These are phyloP conservation scores for Drosophila atripex DNA, from an alignment of 2,888 invertebrate species.

Conservation along the genomic window DNA sequence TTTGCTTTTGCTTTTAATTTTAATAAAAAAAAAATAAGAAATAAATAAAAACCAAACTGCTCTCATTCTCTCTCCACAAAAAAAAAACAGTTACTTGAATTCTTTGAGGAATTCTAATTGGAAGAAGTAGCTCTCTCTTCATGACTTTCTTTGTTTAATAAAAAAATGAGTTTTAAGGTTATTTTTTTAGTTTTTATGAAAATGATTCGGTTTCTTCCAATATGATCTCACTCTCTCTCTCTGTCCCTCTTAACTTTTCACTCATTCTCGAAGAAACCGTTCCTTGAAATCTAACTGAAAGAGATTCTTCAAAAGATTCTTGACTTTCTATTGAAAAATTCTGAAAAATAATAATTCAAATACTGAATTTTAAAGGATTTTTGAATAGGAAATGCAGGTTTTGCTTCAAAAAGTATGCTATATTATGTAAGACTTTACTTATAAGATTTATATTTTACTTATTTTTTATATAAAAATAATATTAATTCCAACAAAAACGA, in stretches of 20 bases:
- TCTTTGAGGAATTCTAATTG: not conserved
- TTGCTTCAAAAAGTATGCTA: not conserved
- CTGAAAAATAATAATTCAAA: too few species aligned
- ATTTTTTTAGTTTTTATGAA: not conserved
- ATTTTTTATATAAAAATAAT: too few species aligned
- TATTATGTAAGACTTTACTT: not conserved
- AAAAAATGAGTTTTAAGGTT: not conserved
- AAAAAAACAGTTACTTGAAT: not conserved
- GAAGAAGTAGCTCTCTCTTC: not conserved
- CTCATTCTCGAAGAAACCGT: not conserved
- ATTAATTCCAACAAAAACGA: too few species aligned
- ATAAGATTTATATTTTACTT: too few species aligned
- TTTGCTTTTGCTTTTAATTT: slow-evolving; percentile 15
- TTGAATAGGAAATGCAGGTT: too few species aligned
- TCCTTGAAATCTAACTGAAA: not conserved
- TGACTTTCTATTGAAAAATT: not conserved
- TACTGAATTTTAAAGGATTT: not conserved
- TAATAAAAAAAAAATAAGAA: slow-evolving; percentile 14
- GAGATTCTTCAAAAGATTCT: not conserved
- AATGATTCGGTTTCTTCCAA: too few species aligned
- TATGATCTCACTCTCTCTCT: too few species aligned
- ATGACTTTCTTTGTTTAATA: not conserved
- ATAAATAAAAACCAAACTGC: slow-evolving; percentile 25
- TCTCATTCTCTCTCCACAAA: slow-evolving; percentile 12
- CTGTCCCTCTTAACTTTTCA: not conserved